Percentiles rank a stretch among this genome's conserved stretches.
Evolutionary conservation across 2,888 invertebrate genomes (phyloP).

Genomic region (Xanthorhoe spadicearia): DNA sequence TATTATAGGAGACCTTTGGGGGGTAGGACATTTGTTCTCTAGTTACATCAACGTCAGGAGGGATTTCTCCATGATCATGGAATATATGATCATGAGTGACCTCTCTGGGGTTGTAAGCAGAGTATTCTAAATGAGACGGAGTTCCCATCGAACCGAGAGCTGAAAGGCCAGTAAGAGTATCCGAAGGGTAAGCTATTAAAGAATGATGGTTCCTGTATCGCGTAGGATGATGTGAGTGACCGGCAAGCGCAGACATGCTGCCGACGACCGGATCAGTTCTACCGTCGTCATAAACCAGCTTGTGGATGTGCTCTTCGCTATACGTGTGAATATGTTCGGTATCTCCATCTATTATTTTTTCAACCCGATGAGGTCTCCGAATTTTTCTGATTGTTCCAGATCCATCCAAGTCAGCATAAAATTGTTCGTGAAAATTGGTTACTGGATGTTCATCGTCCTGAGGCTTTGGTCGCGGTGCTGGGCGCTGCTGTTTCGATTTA

Average conservation of each 20-base stretch:
- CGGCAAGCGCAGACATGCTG: slow-evolving; percentile 58
- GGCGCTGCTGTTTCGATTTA: slow-evolving; percentile 66
- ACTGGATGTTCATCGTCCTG: slow-evolving; percentile 74
- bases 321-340: slow-evolving; percentile 82
- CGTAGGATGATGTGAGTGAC: slow-evolving; percentile 57
- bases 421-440: slow-evolving; percentile 77
- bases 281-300: slow-evolving; percentile 70
- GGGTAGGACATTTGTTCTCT: slow-evolving; percentile 65
- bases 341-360: slow-evolving; percentile 81
- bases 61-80: slow-evolving; percentile 80
- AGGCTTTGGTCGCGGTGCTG: slow-evolving; percentile 59
- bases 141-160: slow-evolving; percentile 67
- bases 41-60: slow-evolving; percentile 65
- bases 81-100: slow-evolving; percentile 82
- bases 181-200: slow-evolving; percentile 61
- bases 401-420: slow-evolving; percentile 78
- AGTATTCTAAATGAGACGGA: slow-evolving; percentile 71
- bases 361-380: slow-evolving; percentile 77
- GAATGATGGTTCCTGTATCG: slow-evolving; percentile 62
- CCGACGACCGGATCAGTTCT: slow-evolving; percentile 59
- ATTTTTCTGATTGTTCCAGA: slow-evolving; percentile 76
- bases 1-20: slow-evolving; percentile 71
- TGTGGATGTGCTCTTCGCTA: slow-evolving; percentile 81
- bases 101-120: slow-evolving; percentile 76
- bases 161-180: slow-evolving; percentile 58